A percentile compares a stretch with the other conserved stretches of the same genome.
Evolutionary conservation across 2,888 invertebrate species (phyloP).

Genomic region (Caenorhabditis sp.): DNA sequence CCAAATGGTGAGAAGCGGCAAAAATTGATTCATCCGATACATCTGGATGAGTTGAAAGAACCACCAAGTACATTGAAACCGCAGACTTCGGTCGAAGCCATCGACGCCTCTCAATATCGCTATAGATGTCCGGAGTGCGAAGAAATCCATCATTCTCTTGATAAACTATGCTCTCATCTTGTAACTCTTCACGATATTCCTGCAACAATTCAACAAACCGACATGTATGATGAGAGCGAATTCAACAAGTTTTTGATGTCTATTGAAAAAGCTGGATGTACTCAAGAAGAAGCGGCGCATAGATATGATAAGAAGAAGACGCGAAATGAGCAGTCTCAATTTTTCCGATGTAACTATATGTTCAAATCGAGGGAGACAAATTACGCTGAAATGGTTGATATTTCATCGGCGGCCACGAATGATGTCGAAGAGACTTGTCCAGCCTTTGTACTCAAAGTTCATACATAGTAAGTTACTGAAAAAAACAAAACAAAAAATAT

Average conservation of each 20-base stretch:
- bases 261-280: slow-evolving; percentile 1
- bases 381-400: slow-evolving; percentile 17
- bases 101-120: not conserved
- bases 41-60: not conserved
- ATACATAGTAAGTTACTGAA: slow-evolving; percentile 19
- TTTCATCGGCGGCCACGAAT: slow-evolving; percentile 4
- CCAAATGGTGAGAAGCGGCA: not conserved
- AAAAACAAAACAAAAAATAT: too few relatives aligned
- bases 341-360: slow-evolving; percentile 6
- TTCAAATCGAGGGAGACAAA: slow-evolving; percentile 21
- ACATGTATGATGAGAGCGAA: slow-evolving; percentile 21
- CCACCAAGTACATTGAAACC: not conserved
- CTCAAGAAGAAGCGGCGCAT: not conserved
- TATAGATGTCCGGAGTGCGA: not conserved
- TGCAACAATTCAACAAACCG: slow-evolving; percentile 8
- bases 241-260: slow-evolving; percentile 23
- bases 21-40: not conserved
- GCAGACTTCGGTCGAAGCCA: not conserved
- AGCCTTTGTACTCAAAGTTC: slow-evolving; percentile 24
- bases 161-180: not conserved
- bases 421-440: slow-evolving; percentile 18
- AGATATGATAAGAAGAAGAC: slow-evolving; percentile 3
- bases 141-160: not conserved
- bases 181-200: slow-evolving; percentile 1
- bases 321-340: not conserved